Evolutionary conservation across 2,888 invertebrate genomes (phyloP).

Genomic region (Hoplodrina blanda): DNA sequence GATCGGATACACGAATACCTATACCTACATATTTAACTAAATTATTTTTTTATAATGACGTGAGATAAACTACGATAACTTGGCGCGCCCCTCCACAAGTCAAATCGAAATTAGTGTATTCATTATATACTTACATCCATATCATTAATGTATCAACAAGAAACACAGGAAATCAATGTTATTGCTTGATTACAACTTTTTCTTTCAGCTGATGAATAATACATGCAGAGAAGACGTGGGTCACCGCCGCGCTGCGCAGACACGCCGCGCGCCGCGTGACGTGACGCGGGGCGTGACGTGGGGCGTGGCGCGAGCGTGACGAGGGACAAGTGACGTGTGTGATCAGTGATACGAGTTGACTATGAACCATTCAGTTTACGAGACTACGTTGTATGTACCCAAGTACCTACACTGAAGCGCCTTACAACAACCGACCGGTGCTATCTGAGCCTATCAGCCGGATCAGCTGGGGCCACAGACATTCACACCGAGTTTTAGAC

Average conservation of each 20-base stretch:
- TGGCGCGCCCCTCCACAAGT: too few relatives aligned
- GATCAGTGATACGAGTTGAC: constrained; percentile 16
- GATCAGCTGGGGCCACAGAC: neutral
- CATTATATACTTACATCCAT: too few relatives aligned
- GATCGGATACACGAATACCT: too few relatives aligned
- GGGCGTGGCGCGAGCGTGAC: neutral
- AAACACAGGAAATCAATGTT: too few relatives aligned
- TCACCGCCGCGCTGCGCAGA: neutral
- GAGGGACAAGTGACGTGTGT: neutral
- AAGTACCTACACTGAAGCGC: neutral
- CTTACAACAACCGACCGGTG: constrained; percentile 7
- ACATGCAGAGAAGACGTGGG: neutral
- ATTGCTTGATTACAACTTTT: neutral
- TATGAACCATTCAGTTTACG: constrained; percentile 29
- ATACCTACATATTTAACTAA: too few relatives aligned
- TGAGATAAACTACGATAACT: too few relatives aligned
- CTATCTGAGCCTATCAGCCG: neutral
- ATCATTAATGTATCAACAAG: too few relatives aligned
- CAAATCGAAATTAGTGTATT: too few relatives aligned
- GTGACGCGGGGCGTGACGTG: too few relatives aligned
- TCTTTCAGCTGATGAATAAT: constrained; percentile 45
- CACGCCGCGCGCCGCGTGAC: neutral
- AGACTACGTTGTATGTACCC: constrained; percentile 32
- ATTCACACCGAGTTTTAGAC: neutral
- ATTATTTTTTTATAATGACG: too few relatives aligned